Percentiles rank a stretch among this genome's conserved stretches.
Evolutionary conservation across 1,140 invertebrate genomes (phyloP).

Genomic region (Megathymus violae): DNA sequence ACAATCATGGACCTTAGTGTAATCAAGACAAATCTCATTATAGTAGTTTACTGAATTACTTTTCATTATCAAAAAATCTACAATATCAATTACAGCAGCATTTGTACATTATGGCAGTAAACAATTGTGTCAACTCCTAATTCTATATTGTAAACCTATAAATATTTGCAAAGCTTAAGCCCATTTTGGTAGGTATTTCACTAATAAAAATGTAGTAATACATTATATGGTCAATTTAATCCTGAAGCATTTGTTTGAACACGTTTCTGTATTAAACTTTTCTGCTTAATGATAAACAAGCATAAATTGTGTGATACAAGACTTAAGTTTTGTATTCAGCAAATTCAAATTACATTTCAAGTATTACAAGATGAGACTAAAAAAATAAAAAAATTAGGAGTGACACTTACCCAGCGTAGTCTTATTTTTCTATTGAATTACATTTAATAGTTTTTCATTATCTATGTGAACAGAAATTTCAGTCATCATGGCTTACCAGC

Average conservation of each 20-base stretch:
- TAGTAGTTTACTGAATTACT: neutral
- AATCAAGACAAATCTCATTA: neutral
- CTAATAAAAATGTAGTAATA: neutral
- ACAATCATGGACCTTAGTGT: constrained; percentile 36
- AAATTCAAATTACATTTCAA: constrained; percentile 12
- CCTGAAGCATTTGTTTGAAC: no score
- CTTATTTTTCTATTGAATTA: neutral
- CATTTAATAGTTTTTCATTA: constrained; percentile 6
- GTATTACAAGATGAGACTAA: neutral
- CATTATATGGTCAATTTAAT: no score
- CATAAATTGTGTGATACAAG: no score
- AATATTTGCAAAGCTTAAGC: neutral
- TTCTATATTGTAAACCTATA: neutral
- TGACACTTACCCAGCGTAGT: neutral
- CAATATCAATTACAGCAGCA: neutral
- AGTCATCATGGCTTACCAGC: constrained; percentile 32
- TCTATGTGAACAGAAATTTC: constrained; percentile 24
- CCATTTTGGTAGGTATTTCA: no score
- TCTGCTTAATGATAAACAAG: neutral
- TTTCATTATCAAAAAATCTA: neutral
- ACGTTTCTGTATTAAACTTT: neutral
- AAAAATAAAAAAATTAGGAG: constrained; percentile 6
- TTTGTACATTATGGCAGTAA: neutral
- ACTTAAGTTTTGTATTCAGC: constrained; percentile 11
- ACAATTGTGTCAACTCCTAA: neutral